Evolutionary conservation across 2,888 invertebrate species (phyloP).

Genomic region (Petrophora chlorosata): DNA sequence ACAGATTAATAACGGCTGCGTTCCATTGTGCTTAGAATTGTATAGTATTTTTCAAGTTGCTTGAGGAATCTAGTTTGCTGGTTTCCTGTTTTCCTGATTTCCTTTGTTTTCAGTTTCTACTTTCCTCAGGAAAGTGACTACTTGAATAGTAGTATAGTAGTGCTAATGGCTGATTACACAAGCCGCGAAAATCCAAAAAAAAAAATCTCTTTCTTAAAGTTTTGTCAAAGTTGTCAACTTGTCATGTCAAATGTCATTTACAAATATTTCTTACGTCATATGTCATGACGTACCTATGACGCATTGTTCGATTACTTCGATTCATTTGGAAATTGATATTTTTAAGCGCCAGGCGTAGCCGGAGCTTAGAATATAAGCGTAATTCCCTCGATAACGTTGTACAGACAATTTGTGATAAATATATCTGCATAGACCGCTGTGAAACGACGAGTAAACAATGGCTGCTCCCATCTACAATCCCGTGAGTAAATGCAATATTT

Average conservation of each 20-base stretch:
- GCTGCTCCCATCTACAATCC: conserved; percentile 71
- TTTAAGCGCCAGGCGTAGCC: conserved; percentile 57
- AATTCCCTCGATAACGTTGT: conserved; percentile 38
- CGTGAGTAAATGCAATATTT: conserved; percentile 51
- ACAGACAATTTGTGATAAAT: conserved; percentile 30
- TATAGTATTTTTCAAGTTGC: no score
- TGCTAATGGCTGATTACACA: no score
- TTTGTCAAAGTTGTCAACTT: no score
- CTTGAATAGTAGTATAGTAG: no score
- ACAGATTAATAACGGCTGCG: no score
- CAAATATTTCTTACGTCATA: conserved; percentile 47
- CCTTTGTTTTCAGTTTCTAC: no score
- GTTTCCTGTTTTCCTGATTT: no score
- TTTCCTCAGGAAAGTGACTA: no score
- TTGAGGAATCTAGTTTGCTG: no score
- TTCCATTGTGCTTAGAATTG: no score
- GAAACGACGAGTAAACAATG: conserved; percentile 50
- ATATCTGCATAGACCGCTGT: conserved; percentile 16
- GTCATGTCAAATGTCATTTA: conserved; percentile 15
- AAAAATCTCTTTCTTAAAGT: no score
- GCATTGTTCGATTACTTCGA: conserved; percentile 45
- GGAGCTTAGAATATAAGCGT: conserved; percentile 43
- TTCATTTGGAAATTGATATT: conserved; percentile 52
- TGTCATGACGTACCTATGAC: conserved; percentile 69
- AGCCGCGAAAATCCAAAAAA: no score